Conservation (phyloP, 2,888 invertebrate genomes). For the Melanophora roralis region DNA sequence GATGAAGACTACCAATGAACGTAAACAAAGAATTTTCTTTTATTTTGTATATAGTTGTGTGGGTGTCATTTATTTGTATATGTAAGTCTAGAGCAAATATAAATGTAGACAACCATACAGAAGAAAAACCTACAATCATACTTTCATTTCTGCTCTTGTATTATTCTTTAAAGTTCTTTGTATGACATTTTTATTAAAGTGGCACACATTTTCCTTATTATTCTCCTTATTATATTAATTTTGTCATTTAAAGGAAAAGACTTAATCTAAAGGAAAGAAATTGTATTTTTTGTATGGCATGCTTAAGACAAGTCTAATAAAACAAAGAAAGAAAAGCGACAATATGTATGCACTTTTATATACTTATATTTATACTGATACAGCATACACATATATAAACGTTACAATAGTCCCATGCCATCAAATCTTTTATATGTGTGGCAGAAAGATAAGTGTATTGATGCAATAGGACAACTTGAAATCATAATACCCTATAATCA, state of each 20-base stretch:
- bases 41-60: background rate
- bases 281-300: too few relatives aligned
- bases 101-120: background rate
- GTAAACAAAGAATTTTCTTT: background rate
- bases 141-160: background rate
- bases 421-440: conserved; percentile 7
- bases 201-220: too few relatives aligned
- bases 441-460: too few relatives aligned
- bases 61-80: background rate
- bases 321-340: too few relatives aligned
- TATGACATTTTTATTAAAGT: too few relatives aligned
- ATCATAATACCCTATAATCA: too few relatives aligned
- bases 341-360: background rate
- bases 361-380: background rate
- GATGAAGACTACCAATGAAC: conserved; percentile 50
- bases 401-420: background rate
- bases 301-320: too few relatives aligned
- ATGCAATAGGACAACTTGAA: too few relatives aligned
- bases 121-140: background rate
- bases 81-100: background rate
- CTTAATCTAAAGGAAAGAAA: too few relatives aligned
- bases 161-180: conserved; percentile 1
- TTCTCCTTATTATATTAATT: too few relatives aligned
- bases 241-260: too few relatives aligned
- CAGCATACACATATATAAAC: too few relatives aligned